Percentiles rank a stretch among this genome's conserved stretches.
These are phyloP conservation scores for Hirtodrosophila alboralis DNA, from an alignment of 2,888 invertebrate species.

Conservation along the genomic window DNA sequence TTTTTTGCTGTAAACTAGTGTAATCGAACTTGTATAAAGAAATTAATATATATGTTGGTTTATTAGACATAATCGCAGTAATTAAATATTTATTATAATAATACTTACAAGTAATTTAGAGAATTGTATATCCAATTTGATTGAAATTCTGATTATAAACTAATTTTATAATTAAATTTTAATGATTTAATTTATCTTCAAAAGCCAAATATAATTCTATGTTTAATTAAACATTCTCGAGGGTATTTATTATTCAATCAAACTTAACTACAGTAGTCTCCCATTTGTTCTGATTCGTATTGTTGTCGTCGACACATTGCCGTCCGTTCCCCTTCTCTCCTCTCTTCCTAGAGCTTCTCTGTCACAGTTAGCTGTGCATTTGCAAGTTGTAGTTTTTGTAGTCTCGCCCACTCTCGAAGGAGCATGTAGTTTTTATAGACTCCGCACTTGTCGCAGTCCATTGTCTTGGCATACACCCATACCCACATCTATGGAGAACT, in stretches of 20 bases:
- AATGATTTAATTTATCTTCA: too few relatives aligned
- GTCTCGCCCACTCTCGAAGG: slow-evolving; percentile 17
- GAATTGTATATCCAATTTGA: too few relatives aligned
- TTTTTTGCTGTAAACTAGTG: too few relatives aligned
- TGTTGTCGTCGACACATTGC: slow-evolving; percentile 13
- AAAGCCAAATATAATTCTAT: too few relatives aligned
- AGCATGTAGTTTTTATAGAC: slow-evolving; percentile 71
- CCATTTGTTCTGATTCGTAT: slow-evolving; percentile 25
- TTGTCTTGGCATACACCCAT: slow-evolving; percentile 61
- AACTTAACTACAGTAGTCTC: background rate
- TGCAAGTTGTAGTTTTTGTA: slow-evolving; percentile 72
- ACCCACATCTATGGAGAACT: background rate
- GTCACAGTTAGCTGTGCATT: slow-evolving; percentile 65
- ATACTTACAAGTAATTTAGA: too few relatives aligned
- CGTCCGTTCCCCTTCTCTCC: too few relatives aligned
- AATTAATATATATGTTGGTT: too few relatives aligned
- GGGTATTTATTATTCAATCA: slow-evolving; percentile 9
- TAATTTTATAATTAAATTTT: too few relatives aligned
- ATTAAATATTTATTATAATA: too few relatives aligned
- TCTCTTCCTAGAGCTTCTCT: slow-evolving; percentile 6
- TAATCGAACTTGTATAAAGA: too few relatives aligned
- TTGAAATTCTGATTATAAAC: too few relatives aligned
- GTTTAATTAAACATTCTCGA: background rate
- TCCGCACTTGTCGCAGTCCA: slow-evolving; percentile 73
- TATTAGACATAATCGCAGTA: too few relatives aligned